These are phyloP conservation scores for Nyctereutes procyonoides DNA, from an alignment of 2,113 vertebrate species.

Conservation along the genomic window DNA sequence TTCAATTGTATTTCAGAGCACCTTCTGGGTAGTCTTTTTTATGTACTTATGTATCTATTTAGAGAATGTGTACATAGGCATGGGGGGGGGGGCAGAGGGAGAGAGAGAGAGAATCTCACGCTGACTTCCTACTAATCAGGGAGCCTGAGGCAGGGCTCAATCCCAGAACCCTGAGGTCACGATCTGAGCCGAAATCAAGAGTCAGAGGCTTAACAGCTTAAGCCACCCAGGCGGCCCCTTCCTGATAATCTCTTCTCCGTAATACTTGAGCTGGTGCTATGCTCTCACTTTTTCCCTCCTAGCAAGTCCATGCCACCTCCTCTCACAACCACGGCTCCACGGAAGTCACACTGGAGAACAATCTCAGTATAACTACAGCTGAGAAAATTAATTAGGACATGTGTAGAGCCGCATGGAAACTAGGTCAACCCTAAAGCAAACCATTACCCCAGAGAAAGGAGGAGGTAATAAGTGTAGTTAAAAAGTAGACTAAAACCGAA, in stretches of 20 bases:
- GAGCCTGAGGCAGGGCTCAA: background rate
- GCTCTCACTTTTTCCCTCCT: background rate
- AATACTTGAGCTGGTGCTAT: accelerated
- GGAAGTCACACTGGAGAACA: conserved; percentile 16
- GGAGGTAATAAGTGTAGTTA: background rate
- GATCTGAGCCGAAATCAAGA: background rate
- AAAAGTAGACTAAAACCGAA: conserved; percentile 24
- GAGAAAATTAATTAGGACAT: conserved; percentile 67
- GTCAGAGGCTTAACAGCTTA: background rate
- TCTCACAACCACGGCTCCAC: background rate
- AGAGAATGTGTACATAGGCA: no score
- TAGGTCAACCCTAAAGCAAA: conserved; percentile 48
- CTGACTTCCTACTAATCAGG: background rate
- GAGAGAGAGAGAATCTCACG: background rate
- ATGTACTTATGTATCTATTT: no score
- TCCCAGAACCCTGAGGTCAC: background rate
- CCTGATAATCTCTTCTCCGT: no score
- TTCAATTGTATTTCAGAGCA: accelerated
- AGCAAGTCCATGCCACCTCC: background rate
- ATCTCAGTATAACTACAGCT: conserved; percentile 41
- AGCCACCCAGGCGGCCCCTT: background rate
- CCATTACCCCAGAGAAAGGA: conserved; percentile 16
- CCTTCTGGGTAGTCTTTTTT: no score
- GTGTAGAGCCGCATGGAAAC: conserved; percentile 46
- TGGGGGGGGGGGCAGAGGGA: background rate